phyloP scores from a whole-genome alignment of 2,888 invertebrate genomes.

The Microctonus brassicae region DNA sequence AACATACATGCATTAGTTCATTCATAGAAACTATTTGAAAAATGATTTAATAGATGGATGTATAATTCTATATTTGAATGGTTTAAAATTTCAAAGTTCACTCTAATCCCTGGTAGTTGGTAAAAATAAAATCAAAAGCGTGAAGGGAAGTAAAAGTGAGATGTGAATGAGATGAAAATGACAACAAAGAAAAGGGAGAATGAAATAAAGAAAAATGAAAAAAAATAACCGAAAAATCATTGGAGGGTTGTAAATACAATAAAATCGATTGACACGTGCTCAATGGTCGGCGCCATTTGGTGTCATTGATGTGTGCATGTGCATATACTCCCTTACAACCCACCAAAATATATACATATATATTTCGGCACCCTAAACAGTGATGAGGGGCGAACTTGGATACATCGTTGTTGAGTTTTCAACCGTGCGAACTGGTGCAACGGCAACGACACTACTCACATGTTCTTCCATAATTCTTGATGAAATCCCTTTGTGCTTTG shows the following conservation, averaged over 20 bases:
- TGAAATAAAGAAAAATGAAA: slow-evolving; percentile 14
- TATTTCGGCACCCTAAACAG: slow-evolving; percentile 5
- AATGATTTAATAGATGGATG: neutral
- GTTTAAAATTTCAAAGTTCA: neutral
- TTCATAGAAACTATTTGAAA: neutral
- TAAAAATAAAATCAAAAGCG: neutral
- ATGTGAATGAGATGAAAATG: neutral
- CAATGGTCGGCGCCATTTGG: slow-evolving; percentile 43
- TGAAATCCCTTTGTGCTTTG: slow-evolving; percentile 1
- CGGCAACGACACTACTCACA: neutral
- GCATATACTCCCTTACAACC: slow-evolving; percentile 17
- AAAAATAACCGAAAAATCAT: slow-evolving; percentile 9
- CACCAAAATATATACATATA: neutral
- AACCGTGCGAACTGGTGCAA: slow-evolving; percentile 37
- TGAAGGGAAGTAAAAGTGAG: neutral
- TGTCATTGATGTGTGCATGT: slow-evolving; percentile 37
- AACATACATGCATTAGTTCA: neutral
- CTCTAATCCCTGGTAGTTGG: neutral
- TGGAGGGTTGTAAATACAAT: slow-evolving; percentile 30
- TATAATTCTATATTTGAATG: neutral
- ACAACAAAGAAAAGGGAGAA: neutral
- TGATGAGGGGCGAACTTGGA: slow-evolving; percentile 38
- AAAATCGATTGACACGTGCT: slow-evolving; percentile 49
- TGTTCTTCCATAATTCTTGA: neutral
- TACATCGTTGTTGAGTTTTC: slow-evolving; percentile 33